phyloP scores from a whole-genome alignment of 2,888 invertebrate genomes.

The Eretmocerus hayati region DNA sequence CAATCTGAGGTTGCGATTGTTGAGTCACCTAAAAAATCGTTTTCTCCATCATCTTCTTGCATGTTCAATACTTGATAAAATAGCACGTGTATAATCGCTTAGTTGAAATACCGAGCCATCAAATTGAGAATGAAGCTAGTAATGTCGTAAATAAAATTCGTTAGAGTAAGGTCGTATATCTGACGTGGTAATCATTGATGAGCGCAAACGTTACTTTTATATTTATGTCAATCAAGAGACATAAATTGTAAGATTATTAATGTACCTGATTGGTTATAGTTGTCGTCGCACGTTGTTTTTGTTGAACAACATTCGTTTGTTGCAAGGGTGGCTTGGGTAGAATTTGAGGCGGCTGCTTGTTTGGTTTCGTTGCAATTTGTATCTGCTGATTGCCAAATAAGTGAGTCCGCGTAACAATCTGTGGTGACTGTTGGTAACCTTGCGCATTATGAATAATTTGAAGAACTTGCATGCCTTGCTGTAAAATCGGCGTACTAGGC shows the following conservation, averaged over 20 bases:
- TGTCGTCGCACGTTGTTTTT: conserved; percentile 43
- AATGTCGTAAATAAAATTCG: not conserved
- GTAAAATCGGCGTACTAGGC: conserved; percentile 43
- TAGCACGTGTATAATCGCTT: no score
- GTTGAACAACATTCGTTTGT: conserved; percentile 37
- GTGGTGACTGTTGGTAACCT: conserved; percentile 41
- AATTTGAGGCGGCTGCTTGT: conserved; percentile 55
- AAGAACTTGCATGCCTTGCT: conserved; percentile 45
- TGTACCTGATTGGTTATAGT: conserved; percentile 43
- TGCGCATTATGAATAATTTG: conserved; percentile 45
- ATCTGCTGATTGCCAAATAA: conserved; percentile 45
- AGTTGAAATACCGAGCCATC: no score
- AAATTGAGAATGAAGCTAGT: no score
- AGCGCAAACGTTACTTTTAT: no score
- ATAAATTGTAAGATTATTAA: not conserved
- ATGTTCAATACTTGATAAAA: no score
- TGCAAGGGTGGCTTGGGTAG: conserved; percentile 54
- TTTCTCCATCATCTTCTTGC: no score
- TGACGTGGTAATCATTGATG: no score
- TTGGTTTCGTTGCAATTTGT: conserved; percentile 40
- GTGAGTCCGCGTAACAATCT: conserved; percentile 42
- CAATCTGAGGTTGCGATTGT: conserved; percentile 46
- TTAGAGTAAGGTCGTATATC: no score
- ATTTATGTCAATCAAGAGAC: no score
- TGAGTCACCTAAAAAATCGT: conserved; percentile 40